These are phyloP conservation scores for Echinarachnius parma DNA, from an alignment of 53 echinoderm and acorn worm genomes.

Conservation along the genomic window DNA sequence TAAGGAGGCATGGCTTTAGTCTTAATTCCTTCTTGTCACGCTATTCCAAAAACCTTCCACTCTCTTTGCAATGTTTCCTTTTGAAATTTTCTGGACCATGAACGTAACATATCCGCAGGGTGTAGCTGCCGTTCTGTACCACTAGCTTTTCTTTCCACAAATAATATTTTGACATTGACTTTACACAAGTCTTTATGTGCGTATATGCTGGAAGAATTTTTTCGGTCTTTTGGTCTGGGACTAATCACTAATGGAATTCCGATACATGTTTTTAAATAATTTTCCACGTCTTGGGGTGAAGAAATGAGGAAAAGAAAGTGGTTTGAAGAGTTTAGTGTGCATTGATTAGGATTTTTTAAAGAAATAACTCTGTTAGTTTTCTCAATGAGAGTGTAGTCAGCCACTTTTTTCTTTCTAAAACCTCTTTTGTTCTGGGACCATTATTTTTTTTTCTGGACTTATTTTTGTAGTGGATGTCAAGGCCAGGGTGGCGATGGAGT, in stretches of 20 bases:
- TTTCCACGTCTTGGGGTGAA: neutral
- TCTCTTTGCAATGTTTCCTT: too few species aligned
- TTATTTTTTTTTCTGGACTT: conserved; percentile 16
- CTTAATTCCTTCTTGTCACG: conserved; percentile 21
- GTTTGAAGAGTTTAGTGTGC: conserved; percentile 10
- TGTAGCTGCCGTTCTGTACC: conserved; percentile 5
- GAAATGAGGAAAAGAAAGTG: neutral
- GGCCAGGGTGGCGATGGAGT: conserved; percentile 13
- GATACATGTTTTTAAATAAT: conserved; percentile 9
- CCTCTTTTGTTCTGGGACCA: neutral
- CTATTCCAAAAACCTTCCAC: conserved; percentile 25
- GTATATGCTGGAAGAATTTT: conserved; percentile 34
- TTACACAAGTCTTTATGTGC: too few species aligned
- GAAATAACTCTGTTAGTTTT: conserved; percentile 19
- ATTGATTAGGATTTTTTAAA: neutral
- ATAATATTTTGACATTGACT: conserved; percentile 47
- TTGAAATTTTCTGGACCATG: conserved; percentile 29
- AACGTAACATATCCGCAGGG: neutral
- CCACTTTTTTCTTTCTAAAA: neutral
- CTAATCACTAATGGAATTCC: conserved; percentile 39
- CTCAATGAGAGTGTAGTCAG: neutral
- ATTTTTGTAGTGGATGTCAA: conserved; percentile 30
- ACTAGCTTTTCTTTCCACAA: conserved; percentile 15
- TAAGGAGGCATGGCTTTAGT: neutral
- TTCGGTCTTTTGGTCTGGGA: conserved; percentile 13